Base-by-base conservation (phyloP, 2,888 invertebrate genomes). In the Tachina lurida region DNA sequence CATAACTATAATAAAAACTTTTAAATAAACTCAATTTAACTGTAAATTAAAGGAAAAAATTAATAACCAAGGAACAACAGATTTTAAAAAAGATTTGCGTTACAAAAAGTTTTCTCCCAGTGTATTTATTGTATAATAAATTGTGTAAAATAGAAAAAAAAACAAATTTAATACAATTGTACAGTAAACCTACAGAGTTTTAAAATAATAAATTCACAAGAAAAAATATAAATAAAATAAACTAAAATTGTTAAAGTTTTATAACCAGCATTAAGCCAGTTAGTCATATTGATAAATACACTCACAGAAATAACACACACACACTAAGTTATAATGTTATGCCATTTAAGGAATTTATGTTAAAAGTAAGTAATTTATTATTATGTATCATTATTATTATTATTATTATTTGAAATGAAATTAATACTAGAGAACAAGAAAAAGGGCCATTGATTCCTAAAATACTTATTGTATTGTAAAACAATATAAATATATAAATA, bases 381-480 rank as follows among this genome's bases (percentile, higher is more conserved):
- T 39, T 31, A 22, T 22, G 22, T 22, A 31, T 31, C 31, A 31
- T 31, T 31, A 31, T 31, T 58, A 52, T 31, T 7, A 31, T 31
- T 31, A 31, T 31, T 31, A 70, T 41, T 15, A 65, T n/a, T n/a
- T n/a, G n/a, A n/a, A n/a, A 54, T 15, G 52, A 22, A 75, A 54
- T 19, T 31, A 70, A n/a, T 39, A 63, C 19, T 56, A 67, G 15
- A 22, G 22, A 58, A 77, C 52, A 22, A 10, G 82, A 65, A 73
- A 88, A 85, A 87, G 88, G 87, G 88, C 87, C 88, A 90, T 67
- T 90, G 90, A 90, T 91, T 90, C 90, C 90, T 90, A 90, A 84
- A 84, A 76, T 76, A 71, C 80, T 75, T 77, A 71, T 52, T 76
- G 71, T 80, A 86, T 84, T 84, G 80, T 74, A 80, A 84, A 84